Percentiles rank a stretch among this genome's conserved stretches.
Conservation (phyloP, 2,113 vertebrate genomes). For the Nasalis larvatus region DNA sequence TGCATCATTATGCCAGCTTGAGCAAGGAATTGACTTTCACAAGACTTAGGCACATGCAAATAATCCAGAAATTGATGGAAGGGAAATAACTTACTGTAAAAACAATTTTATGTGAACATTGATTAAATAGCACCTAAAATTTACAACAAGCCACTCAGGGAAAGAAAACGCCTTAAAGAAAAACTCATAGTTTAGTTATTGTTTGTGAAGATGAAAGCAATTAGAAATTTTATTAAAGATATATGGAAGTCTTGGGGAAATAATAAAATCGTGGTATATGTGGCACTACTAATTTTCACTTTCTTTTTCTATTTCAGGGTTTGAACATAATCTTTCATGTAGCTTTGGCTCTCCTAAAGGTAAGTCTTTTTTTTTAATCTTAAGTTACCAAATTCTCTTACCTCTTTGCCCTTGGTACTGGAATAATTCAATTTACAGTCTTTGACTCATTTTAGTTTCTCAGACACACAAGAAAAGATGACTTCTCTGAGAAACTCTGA, state of each 20-base stretch:
- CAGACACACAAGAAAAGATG: neutral
- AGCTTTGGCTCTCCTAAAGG: conserved; percentile 97
- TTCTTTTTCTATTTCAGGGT: conserved; percentile 88
- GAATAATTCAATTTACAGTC: neutral
- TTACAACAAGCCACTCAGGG: neutral
- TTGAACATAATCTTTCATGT: conserved; percentile 98
- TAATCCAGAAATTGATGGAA: neutral
- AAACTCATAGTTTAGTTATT: neutral
- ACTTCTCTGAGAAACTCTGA: neutral
- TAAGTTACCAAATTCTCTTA: neutral
- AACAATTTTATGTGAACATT: neutral
- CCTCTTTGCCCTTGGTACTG: neutral
- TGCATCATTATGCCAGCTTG: neutral
- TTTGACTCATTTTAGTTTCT: neutral
- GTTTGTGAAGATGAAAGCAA: conserved; percentile 18
- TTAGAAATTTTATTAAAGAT: neutral
- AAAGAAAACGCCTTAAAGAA: conserved; percentile 4
- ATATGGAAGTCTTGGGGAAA: neutral
- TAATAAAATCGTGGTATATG: neutral
- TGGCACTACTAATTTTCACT: conserved; percentile 28
- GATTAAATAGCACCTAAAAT: neutral
- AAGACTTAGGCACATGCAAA: neutral
- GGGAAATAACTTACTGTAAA: neutral
- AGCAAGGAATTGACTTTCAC: neutral
- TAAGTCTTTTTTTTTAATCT: conserved; percentile 78